Evolutionary conservation across 2,888 invertebrate species (phyloP).

Genomic region (Dynastes hyllus): DNA sequence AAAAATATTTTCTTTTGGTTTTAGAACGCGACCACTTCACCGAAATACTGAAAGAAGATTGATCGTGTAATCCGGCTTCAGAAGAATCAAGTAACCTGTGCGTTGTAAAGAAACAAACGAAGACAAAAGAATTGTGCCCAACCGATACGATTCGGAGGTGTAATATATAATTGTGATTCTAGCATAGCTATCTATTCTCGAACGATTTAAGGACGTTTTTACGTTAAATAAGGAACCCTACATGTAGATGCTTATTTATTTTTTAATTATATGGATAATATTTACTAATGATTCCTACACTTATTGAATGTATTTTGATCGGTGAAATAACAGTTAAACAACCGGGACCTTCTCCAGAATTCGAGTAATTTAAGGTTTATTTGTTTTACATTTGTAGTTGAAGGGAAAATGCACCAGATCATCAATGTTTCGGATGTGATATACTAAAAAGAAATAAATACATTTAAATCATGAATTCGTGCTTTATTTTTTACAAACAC

Average conservation of each 20-base stretch:
- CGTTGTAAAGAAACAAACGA: background rate
- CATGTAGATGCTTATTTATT: conserved; percentile 45
- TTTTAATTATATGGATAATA: conserved; percentile 33
- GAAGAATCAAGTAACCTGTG: conserved; percentile 1
- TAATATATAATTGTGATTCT: conserved; percentile 38
- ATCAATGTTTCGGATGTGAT: conserved; percentile 41
- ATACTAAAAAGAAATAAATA: conserved; percentile 29
- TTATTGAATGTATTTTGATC: conserved; percentile 39
- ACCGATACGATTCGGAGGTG: conserved; percentile 2
- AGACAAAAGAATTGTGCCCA: background rate
- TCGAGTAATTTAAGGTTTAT: too few relatives aligned
- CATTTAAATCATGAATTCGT: background rate
- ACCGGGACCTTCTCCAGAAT: background rate
- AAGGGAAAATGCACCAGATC: conserved; percentile 4
- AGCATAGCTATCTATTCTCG: conserved; percentile 30
- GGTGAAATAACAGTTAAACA: conserved; percentile 13
- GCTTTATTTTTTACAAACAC: background rate
- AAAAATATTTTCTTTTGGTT: background rate
- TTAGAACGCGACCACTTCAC: conserved; percentile 39
- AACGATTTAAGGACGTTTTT: conserved; percentile 29
- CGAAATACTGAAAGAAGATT: conserved; percentile 38
- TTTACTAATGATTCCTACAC: conserved; percentile 45
- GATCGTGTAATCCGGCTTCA: background rate
- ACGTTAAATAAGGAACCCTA: conserved; percentile 22
- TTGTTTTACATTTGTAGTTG: conserved; percentile 11